Evolutionary conservation across 2,888 invertebrate species (phyloP), one percentile per base, ranked within the genome.

Genomic region (Vesta saturnalis): DNA sequence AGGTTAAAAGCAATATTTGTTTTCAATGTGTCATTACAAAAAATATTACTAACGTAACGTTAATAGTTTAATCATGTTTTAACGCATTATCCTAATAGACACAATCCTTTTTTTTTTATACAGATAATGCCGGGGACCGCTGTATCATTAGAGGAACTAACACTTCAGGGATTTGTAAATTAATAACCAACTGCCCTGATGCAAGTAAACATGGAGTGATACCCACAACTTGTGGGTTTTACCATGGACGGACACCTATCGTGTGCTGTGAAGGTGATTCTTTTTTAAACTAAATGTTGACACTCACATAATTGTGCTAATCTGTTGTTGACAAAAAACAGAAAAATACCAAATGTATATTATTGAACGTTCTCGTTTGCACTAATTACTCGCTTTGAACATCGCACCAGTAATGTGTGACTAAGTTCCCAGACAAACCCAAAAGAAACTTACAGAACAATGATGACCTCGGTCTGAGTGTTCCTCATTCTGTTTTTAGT

Each of bases 221-320:
- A 23, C 78, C 78, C n/a, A 81, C 80, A 56, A 71, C 79, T 35
- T 83, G 83, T 69, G 80, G 80, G 22, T 78, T 77, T 72, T 73
- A n/a, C 8, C 73, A 79, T 60, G 70, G 75, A 30, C 76, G 74
- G 8, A 76, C 67, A 15, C 78, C 80, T 0, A 79, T 82, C 43
- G 79, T 82, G 35, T 83, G 83, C 69, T 83, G 83, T 56, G 77
- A 78, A 77, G 74, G 77, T 76, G 75, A 16, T 49, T 14, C 6
- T 8, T 49, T 49, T 43, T 43, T n/a, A n/a, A n/a, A n/a, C n/a
- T n/a, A n/a, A n/a, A 5, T 8, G 2, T n/a, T 10, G 14, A 43
- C 3, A 8, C 12, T 54, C n/a, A 54, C 12, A 63, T 35, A 70
- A 66, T 39, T 65, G 64, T 35, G 56, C n/a, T n/a, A n/a, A n/a